These are phyloP conservation scores for Lagocephalus sceleratus DNA, from an alignment of 2,797 vertebrate genomes.

Conservation along the genomic window DNA sequence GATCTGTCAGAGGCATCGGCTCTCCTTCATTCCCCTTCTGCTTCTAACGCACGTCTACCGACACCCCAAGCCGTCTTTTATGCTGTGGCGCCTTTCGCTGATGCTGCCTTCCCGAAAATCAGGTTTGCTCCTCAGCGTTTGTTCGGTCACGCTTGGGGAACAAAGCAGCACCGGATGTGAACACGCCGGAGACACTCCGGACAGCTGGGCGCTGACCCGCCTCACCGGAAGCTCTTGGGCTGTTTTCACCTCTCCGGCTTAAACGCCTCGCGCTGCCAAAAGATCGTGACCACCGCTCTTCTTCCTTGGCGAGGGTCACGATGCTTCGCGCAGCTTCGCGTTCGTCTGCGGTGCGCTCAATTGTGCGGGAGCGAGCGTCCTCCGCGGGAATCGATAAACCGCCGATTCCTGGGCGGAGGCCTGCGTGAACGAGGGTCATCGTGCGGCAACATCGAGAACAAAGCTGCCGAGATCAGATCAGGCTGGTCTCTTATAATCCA, in stretches of 20 bases:
- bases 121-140: background rate
- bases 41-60: too few relatives aligned
- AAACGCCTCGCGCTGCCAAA: too few relatives aligned
- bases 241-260: background rate
- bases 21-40: too few relatives aligned
- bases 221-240: conserved; percentile 26
- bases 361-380: conserved; percentile 8
- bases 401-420: conserved; percentile 3
- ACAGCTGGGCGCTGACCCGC: conserved; percentile 17
- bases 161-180: background rate
- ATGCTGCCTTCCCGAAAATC: background rate
- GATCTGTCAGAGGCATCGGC: too few relatives aligned
- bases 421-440: conserved; percentile 13
- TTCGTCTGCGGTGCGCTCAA: conserved; percentile 54
- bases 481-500: conserved; percentile 3
- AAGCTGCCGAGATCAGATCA: conserved; percentile 5
- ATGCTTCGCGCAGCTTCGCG: background rate
- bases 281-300: too few relatives aligned
- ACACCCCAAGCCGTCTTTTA: too few relatives aligned
- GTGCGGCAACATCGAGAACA: conserved; percentile 23
- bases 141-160: too few relatives aligned
- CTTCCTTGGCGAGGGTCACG: too few relatives aligned
- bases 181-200: conserved; percentile 12
- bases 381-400: background rate
- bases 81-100: too few relatives aligned